These are phyloP conservation scores for Aldabrachelys gigantea DNA, from an alignment of 2,113 vertebrate species.

Conservation along the genomic window DNA sequence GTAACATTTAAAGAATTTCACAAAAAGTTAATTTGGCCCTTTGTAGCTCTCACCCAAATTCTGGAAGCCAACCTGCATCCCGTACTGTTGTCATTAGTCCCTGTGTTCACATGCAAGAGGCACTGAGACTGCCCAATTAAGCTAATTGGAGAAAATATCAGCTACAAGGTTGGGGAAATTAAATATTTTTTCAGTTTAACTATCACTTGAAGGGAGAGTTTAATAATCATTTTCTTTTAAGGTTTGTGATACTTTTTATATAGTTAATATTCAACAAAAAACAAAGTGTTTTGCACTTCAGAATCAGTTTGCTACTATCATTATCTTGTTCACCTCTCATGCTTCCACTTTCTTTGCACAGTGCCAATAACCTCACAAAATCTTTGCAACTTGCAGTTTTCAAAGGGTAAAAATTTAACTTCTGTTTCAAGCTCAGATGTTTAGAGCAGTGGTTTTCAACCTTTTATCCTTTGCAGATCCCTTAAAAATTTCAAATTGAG, in stretches of 20 bases:
- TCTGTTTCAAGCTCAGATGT: neutral
- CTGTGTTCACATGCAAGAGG: neutral
- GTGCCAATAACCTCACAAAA: neutral
- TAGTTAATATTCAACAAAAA: neutral
- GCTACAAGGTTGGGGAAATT: accelerated
- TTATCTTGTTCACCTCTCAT: neutral
- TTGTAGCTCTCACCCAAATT: neutral
- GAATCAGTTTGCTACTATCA: neutral
- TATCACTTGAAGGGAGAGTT: neutral
- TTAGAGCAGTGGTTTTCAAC: neutral
- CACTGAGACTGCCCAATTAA: neutral
- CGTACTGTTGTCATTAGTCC: neutral
- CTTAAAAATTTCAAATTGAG: neutral
- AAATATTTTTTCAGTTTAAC: neutral
- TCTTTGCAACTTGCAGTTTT: neutral
- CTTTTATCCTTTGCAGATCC: neutral
- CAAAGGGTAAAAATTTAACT: too few relatives aligned
- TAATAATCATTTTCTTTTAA: neutral
- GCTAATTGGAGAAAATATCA: neutral
- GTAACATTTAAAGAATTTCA: neutral
- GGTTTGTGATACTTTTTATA: neutral
- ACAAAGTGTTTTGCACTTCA: neutral
- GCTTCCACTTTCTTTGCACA: neutral
- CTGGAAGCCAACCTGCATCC: neutral
- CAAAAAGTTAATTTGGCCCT: neutral